These are phyloP conservation scores for Oryzias woworae DNA, from an alignment of 2,113 vertebrate genomes.

Conservation along the genomic window DNA sequence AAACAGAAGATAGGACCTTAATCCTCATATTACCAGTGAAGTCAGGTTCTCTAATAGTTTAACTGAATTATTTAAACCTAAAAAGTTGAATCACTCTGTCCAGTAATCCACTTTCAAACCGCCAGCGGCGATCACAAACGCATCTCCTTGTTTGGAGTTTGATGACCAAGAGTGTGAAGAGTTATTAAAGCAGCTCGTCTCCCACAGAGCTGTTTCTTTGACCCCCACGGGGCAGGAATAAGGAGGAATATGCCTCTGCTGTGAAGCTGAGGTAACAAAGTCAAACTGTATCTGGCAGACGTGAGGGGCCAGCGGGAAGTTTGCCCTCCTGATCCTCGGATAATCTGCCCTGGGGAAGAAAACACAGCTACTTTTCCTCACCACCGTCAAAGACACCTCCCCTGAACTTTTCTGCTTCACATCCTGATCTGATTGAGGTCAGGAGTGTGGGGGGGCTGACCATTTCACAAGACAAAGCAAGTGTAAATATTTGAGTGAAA, in stretches of 20 bases:
- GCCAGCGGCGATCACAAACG: too few species aligned
- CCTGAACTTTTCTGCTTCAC: constrained; percentile 34
- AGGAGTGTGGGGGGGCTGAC: constrained; percentile 29
- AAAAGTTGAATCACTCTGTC: too few species aligned
- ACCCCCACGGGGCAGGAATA: constrained; percentile 35
- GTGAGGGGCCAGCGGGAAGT: constrained; percentile 60
- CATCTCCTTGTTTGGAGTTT: too few species aligned
- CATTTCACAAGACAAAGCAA: constrained; percentile 31
- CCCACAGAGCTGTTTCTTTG: constrained; percentile 27
- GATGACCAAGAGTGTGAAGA: constrained; percentile 1
- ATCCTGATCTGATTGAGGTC: constrained; percentile 55
- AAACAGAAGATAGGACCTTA: too few species aligned
- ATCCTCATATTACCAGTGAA: too few species aligned
- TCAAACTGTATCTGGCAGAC: constrained; percentile 63
- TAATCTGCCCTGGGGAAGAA: constrained; percentile 55
- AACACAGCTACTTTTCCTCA: constrained; percentile 43
- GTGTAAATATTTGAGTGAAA: constrained; percentile 48
- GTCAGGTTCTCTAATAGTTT: too few species aligned
- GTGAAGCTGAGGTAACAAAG: constrained; percentile 57
- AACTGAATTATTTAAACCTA: too few species aligned
- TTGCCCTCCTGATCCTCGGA: constrained; percentile 57
- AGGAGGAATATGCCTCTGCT: constrained; percentile 46
- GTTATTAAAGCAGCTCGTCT: not conserved
- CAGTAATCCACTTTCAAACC: too few species aligned
- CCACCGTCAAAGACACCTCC: constrained; percentile 44